Base-by-base conservation (phyloP, 1,140 invertebrate species). In the Aphaenogaster rudis region DNA sequence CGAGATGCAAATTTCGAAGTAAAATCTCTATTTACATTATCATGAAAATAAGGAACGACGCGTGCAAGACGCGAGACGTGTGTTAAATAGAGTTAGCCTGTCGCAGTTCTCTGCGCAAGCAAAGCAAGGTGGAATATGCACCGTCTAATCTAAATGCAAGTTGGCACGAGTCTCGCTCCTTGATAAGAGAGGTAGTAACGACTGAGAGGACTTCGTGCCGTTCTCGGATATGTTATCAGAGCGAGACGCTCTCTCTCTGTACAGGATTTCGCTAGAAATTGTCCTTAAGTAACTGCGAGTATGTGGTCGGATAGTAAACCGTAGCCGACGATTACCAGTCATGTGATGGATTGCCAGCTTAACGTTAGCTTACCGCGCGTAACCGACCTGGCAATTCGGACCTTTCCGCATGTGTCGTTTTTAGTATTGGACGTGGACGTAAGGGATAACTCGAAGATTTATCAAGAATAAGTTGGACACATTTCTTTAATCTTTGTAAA, bases 311-410 rank as follows among this genome's bases (percentile, higher is more conserved):
- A 48, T 50, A 81, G 45, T 79, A 57, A 86, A 86, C n/a, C 50
- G 74, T 66, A 21, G n/a, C 54, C 2, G 59, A 45, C 42, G 48
- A 9, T 59, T 42, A 61, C 52, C 45, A 59, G 59, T 21, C 7
- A 0, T 17, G 15, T 90, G 88, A 90, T 88, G 57, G 66, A 89
- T 89, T 79, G 74, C 66, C n/a, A 36, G 66, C 36, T 52, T 78
- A 71, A 15, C 15, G 33, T 72, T 45, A 33, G 21, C 8, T 77
- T 28, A 52, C 15, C 39, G 21, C 63, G 48, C 4, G 63, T 67
- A 78, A 52, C 17, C 21, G 33, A 87, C 33, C 42, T 11, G 33
- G 39, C 79, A 88, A 88, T 86, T 74, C 42, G 13, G 54, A 54
- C 36, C 57, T 57, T 7, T 48, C 13, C n/a, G 13, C 42, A 15